These are phyloP conservation scores for Philhelius pedissequus DNA, from an alignment of 2,888 invertebrate genomes.

Conservation along the genomic window DNA sequence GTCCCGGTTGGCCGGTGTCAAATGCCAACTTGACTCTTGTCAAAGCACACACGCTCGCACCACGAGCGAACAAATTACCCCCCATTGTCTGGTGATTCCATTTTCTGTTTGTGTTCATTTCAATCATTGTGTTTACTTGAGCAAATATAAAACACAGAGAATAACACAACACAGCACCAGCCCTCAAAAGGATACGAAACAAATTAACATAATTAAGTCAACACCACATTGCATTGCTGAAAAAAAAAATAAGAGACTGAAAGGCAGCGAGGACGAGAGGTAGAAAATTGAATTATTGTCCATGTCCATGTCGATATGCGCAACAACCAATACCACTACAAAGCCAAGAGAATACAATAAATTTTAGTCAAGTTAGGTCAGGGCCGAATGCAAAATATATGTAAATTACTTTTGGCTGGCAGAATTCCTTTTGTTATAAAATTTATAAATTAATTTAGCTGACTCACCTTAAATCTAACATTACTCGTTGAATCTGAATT, in stretches of 20 bases:
- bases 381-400: background rate
- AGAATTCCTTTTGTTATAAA: background rate
- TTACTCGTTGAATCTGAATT: slow-evolving; percentile 77
- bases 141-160: background rate
- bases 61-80: background rate
- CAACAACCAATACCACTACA: too few relatives aligned
- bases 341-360: background rate
- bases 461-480: slow-evolving; percentile 78
- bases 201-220: slow-evolving; percentile 46
- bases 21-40: slow-evolving; percentile 56
- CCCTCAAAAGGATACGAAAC: background rate
- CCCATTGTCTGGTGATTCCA: slow-evolving; percentile 20
- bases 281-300: background rate
- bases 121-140: slow-evolving; percentile 12
- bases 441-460: background rate
- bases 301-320: background rate
- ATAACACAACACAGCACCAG: background rate
- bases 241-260: background rate
- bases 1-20: slow-evolving; percentile 47
- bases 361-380: background rate
- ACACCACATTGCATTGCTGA: background rate
- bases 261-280: background rate
- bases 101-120: slow-evolving; percentile 15
- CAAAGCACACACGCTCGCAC: slow-evolving; percentile 34
- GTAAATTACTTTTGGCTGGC: background rate